Evolutionary conservation across 2,888 invertebrate genomes (phyloP).

Genomic region (Scaptomyza tumidula): DNA sequence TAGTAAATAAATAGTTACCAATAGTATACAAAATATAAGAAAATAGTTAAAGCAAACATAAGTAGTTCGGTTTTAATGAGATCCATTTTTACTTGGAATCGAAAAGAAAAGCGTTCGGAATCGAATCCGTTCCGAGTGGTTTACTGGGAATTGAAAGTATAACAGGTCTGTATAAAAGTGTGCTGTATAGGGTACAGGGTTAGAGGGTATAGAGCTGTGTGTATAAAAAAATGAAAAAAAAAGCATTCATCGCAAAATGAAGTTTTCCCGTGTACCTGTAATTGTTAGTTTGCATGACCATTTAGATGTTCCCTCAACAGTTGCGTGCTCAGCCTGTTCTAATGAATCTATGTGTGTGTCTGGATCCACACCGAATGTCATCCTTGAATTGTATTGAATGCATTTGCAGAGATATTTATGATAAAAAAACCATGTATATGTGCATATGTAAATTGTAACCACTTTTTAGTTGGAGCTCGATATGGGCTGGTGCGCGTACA

Average conservation of each 20-base stretch:
- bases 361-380: conserved; percentile 98
- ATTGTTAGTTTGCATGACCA: conserved; percentile 99
- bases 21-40: no score
- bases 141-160: no score
- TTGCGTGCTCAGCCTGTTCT: conserved; percentile 98
- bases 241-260: conserved; percentile 7
- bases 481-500: conserved; percentile 30
- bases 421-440: conserved; percentile 6
- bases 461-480: background rate
- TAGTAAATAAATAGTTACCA: no score
- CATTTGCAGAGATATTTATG: conserved; percentile 24
- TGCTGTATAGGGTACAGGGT: background rate
- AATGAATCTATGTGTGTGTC: conserved; percentile 99
- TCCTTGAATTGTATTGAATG: conserved; percentile 88
- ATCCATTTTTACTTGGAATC: no score
- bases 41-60: no score
- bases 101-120: no score
- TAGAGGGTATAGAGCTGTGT: background rate
- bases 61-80: no score
- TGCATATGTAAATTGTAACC: background rate
- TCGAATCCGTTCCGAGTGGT: no score
- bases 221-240: background rate
- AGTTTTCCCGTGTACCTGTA: conserved; percentile 90
- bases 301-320: conserved; percentile 99
- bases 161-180: no score